phyloP scores from a whole-genome alignment of 2,113 vertebrate species.

The Serilophus lunatus region DNA sequence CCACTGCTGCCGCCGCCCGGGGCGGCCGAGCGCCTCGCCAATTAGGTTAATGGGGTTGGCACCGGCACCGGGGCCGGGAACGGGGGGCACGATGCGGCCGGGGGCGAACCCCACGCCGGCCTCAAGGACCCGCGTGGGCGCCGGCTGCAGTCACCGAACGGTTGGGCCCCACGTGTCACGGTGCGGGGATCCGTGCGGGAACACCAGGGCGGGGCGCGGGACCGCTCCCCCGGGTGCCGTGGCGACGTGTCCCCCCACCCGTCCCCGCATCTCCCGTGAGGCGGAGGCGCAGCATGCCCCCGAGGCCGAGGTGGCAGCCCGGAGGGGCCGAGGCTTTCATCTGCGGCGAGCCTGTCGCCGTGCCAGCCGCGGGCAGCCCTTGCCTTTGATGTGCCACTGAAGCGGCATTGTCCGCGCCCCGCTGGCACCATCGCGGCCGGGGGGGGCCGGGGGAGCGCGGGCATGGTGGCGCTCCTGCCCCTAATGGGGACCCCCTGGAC shows the following conservation, averaged over 20 bases:
- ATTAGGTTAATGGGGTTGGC: conserved; percentile 60
- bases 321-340: conserved; percentile 23
- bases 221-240: neutral
- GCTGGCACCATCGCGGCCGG: neutral
- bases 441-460: neutral
- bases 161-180: neutral
- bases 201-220: neutral
- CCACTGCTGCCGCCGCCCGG: conserved; percentile 5
- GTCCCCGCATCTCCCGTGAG: neutral
- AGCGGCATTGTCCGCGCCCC: conserved; percentile 27
- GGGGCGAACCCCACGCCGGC: neutral
- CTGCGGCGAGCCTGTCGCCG: conserved; percentile 18
- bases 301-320: conserved; percentile 18
- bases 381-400: conserved; percentile 55
- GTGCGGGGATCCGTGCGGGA: neutral
- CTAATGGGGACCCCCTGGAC: neutral
- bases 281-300: neutral
- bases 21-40: neutral
- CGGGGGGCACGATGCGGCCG: neutral
- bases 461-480: neutral
- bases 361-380: conserved; percentile 37
- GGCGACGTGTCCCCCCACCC: neutral
- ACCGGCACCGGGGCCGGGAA: neutral
- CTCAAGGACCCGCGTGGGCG: neutral
- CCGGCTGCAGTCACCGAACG: neutral